Conservation (phyloP, 2,888 invertebrate genomes). For the Cheilosia scutellata region DNA sequence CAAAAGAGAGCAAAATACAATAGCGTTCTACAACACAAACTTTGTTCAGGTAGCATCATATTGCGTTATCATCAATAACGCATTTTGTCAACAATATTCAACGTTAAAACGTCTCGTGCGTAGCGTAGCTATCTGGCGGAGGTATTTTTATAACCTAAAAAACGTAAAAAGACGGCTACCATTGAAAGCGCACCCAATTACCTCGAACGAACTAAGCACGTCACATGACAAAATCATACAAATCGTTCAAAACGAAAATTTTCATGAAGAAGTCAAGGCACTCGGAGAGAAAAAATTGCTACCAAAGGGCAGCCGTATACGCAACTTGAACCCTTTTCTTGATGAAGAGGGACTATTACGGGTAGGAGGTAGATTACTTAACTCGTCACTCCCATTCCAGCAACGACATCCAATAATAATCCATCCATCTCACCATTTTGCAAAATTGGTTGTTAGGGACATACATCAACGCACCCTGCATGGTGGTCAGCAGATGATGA, state of each 20-base stretch:
- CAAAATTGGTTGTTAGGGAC: conserved; percentile 2
- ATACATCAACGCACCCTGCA: not conserved
- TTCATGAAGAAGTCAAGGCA: not conserved
- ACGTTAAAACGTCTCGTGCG: not conserved
- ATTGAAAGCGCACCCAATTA: not conserved
- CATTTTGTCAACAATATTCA: not conserved
- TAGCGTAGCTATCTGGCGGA: not conserved
- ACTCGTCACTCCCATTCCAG: not conserved
- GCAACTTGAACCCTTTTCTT: conserved; percentile 19
- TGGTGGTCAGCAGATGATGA: conserved; percentile 15
- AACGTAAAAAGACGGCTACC: not conserved
- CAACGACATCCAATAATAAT: conserved; percentile 6
- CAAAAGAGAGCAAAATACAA: not conserved
- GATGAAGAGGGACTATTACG: not conserved
- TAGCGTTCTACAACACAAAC: not conserved
- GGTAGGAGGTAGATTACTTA: not conserved
- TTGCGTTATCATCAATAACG: not conserved
- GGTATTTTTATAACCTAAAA: not conserved
- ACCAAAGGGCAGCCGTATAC: conserved; percentile 1
- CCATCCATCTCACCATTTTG: not conserved
- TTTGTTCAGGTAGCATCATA: not conserved
- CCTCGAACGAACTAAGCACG: not conserved
- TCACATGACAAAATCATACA: not conserved
- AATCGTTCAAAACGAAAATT: not conserved
- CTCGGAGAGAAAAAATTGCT: not conserved